Percentiles rank a stretch among this genome's conserved stretches.
phyloP scores from a whole-genome alignment of 53 echinoderm and acorn worm species.

The Temnopleurus reevesii region DNA sequence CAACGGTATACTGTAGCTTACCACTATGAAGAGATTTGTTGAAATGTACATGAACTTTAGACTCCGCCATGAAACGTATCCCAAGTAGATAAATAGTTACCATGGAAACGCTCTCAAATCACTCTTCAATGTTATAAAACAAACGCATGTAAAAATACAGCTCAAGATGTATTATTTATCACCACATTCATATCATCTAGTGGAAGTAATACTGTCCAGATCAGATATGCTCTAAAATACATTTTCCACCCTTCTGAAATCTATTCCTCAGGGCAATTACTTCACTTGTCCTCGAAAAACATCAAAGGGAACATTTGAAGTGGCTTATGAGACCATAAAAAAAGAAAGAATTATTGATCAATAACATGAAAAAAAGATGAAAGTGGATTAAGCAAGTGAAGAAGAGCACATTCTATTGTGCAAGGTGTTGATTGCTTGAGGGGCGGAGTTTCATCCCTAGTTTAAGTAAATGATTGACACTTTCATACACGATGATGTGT shows the following conservation, averaged over 20 bases:
- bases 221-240: background rate
- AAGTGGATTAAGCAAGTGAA: constrained; percentile 16
- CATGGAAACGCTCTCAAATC: constrained; percentile 9
- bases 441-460: background rate
- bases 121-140: background rate
- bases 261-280: background rate
- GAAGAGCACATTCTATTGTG: background rate
- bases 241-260: background rate
- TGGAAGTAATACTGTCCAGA: no score
- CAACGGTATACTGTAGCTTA: background rate
- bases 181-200: no score
- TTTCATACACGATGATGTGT: background rate
- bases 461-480: constrained; percentile 5
- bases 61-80: constrained; percentile 43
- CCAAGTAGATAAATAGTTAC: constrained; percentile 28
- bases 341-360: background rate
- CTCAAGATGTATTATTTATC: no score
- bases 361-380: background rate
- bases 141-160: no score
- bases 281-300: background rate
- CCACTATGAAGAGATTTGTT: constrained; percentile 23
- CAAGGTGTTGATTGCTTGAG: constrained; percentile 22
- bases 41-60: constrained; percentile 42
- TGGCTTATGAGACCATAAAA: constrained; percentile 16
- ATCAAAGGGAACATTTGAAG: constrained; percentile 3